Conservation (phyloP, 1,140 invertebrate genomes). For the Bacillus rossius region DNA sequence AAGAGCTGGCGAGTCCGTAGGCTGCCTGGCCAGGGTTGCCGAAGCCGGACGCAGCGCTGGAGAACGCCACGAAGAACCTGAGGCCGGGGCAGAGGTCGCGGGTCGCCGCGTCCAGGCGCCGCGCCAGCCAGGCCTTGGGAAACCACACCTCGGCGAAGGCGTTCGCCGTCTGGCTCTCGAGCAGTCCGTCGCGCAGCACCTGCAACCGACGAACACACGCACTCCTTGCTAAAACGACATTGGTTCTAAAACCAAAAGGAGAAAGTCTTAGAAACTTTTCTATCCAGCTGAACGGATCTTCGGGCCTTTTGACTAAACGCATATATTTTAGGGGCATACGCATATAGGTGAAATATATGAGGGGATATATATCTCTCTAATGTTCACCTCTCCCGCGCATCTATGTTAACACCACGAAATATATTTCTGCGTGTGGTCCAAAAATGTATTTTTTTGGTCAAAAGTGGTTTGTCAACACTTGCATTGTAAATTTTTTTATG, state of each 20-base stretch:
- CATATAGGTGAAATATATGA: neutral
- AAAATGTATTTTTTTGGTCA: no score
- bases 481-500: no score
- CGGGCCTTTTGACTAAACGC: neutral
- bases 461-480: no score
- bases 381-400: no score
- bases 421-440: no score
- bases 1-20: constrained; percentile 71
- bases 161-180: constrained; percentile 56
- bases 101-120: constrained; percentile 52
- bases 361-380: no score
- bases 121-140: constrained; percentile 55
- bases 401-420: no score
- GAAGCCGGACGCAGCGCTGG: constrained; percentile 79
- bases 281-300: neutral
- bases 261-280: neutral
- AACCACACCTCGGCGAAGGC: constrained; percentile 49
- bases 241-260: neutral
- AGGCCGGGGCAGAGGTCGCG: constrained; percentile 51
- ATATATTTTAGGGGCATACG: neutral
- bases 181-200: constrained; percentile 54
- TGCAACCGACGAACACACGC: no score
- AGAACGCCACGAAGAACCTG: constrained; percentile 69
- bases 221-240: no score
- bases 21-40: constrained; percentile 87